These are phyloP conservation scores for Atlantisia rogersi DNA, from an alignment of 2,113 vertebrate genomes.

Conservation along the genomic window DNA sequence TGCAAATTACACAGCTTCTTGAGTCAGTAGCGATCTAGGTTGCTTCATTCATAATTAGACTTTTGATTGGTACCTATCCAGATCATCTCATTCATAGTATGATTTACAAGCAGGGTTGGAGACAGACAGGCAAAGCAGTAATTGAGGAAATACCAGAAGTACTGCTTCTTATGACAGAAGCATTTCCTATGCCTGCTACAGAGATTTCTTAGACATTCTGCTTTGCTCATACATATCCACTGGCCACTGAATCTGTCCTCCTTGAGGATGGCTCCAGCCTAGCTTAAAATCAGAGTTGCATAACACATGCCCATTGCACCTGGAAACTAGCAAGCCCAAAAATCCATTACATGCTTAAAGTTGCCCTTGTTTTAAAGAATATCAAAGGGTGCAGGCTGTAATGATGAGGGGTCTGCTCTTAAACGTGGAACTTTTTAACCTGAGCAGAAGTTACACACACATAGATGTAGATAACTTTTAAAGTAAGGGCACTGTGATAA, in stretches of 20 bases:
- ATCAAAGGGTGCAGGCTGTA: neutral
- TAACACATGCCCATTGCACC: neutral
- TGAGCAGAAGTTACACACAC: neutral
- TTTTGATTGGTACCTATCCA: conserved; percentile 70
- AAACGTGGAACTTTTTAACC: neutral
- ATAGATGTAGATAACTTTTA: neutral
- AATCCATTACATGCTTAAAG: neutral
- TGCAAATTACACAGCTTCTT: conserved; percentile 66
- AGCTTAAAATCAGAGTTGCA: neutral
- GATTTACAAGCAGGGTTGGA: conserved; percentile 55
- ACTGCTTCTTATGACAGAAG: conserved; percentile 37
- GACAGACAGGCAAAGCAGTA: conserved; percentile 63
- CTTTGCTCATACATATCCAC: neutral
- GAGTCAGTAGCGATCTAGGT: conserved; percentile 45
- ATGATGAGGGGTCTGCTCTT: neutral
- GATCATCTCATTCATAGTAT: conserved; percentile 61
- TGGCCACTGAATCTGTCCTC: neutral
- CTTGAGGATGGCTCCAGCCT: neutral
- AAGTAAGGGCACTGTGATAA: neutral
- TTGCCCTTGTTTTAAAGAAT: neutral
- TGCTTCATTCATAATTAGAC: conserved; percentile 60
- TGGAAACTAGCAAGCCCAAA: neutral
- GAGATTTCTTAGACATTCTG: conserved; percentile 15
- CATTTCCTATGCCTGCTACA: conserved; percentile 23
- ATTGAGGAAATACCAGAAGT: conserved; percentile 66